Evolutionary conservation across 1,140 invertebrate species (phyloP).

Genomic region (Heliconius hermathena): DNA sequence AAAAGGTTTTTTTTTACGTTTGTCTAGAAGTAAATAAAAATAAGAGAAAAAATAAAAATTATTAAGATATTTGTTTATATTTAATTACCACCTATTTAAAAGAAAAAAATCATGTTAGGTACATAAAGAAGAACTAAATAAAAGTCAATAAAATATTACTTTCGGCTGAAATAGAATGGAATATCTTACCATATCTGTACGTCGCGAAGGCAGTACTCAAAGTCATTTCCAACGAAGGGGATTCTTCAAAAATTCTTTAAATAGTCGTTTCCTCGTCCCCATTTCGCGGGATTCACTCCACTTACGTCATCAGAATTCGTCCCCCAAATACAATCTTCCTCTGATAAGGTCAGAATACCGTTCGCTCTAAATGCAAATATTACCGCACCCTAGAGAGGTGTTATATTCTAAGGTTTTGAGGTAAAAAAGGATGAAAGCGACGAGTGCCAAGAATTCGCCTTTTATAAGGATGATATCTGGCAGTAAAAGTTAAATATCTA

Average conservation of each 20-base stretch:
- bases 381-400: constrained; percentile 74
- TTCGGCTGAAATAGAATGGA: not conserved
- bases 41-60: no score
- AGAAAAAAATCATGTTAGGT: not conserved
- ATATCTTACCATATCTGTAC: not conserved
- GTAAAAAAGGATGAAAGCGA: constrained; percentile 75
- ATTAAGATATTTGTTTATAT: no score
- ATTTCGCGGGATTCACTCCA: constrained; percentile 24
- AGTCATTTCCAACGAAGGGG: not conserved
- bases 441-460: constrained; percentile 74
- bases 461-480: constrained; percentile 72
- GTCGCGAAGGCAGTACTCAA: not conserved
- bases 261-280: not conserved
- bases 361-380: constrained; percentile 80
- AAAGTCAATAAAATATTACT: no score
- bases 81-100: not conserved
- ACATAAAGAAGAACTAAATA: no score
- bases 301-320: constrained; percentile 60
- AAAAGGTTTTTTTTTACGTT: no score
- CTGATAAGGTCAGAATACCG: constrained; percentile 78
- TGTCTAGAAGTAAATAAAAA: no score
- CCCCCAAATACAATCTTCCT: constrained; percentile 70
- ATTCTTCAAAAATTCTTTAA: not conserved
- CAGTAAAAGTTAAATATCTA: constrained; percentile 70
- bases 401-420: constrained; percentile 73